Conservation (phyloP, 1,140 invertebrate species). For the Thaumetopoea pityocampa region DNA sequence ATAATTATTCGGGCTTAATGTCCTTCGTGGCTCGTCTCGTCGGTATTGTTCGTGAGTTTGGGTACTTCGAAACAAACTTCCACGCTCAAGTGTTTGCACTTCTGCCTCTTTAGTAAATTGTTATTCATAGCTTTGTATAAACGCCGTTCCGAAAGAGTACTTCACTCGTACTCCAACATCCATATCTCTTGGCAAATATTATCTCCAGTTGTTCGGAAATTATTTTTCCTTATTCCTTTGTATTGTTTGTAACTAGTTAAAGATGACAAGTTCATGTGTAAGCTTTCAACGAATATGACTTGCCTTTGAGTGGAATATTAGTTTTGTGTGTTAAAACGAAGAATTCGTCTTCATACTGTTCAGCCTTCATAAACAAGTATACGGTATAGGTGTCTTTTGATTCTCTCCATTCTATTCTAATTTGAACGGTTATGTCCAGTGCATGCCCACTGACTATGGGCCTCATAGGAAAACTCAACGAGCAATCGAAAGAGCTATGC, state of each 20-base stretch:
- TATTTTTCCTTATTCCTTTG: constrained; percentile 36
- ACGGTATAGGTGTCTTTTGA: too few species aligned
- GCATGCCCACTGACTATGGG: too few species aligned
- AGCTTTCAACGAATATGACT: neutral
- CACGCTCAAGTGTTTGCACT: constrained; percentile 63
- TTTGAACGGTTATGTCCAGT: too few species aligned
- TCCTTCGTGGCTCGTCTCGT: constrained; percentile 46
- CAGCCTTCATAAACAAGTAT: too few species aligned
- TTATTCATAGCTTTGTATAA: constrained; percentile 72
- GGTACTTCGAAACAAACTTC: constrained; percentile 69
- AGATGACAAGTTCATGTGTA: constrained; percentile 16
- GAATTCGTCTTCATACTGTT: too few species aligned
- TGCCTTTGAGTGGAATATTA: neutral
- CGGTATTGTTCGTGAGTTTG: constrained; percentile 65
- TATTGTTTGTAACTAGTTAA: constrained; percentile 31
- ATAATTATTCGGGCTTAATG: constrained; percentile 12
- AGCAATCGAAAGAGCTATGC: too few species aligned
- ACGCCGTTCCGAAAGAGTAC: constrained; percentile 59
- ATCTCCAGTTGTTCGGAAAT: constrained; percentile 46
- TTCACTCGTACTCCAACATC: constrained; percentile 57
- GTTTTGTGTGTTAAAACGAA: too few species aligned
- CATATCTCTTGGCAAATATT: constrained; percentile 61
- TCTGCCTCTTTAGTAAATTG: constrained; percentile 65
- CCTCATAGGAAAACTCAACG: too few species aligned
- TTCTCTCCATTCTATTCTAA: too few species aligned